Base-by-base conservation (phyloP, 1,140 invertebrate species). In the Macrostomum lignano region DNA sequence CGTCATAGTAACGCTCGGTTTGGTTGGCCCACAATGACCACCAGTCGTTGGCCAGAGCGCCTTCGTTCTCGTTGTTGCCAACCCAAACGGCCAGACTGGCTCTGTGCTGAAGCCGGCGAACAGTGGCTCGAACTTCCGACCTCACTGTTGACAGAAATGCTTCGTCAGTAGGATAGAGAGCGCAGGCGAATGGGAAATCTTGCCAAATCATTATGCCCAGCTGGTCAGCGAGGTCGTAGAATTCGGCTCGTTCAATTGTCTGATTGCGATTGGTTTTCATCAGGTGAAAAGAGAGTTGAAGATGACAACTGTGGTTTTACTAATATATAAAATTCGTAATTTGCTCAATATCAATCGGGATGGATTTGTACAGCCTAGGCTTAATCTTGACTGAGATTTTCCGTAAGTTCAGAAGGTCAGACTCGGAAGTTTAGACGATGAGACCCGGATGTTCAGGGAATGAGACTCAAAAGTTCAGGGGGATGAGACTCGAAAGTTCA, bases 61-160 rank as follows among this genome's bases (percentile, higher is more conserved):
- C 71, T 65, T 96, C 86, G 50, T 94, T 94, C 59, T 96, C 88
- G 55, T 98, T 98, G 51, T 94, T 98, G 3, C 76, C 81, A 10
- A 79, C 73, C 71, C 56, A 63, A 7, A 77, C 78, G 0, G 76
- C 69, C 29, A 96, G 67, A 33, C 73, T 78, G 0, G 84, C 66
- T 59, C 93, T 82, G 50, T 75, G 66, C 39, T 78, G 72, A 4
- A 96, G 57, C 35, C 82, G 63, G 36, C 66, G 59, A 1, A 84
- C 66, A 50, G 61, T 35, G 7, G 15, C 71, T 15, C 55, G 55
- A 6, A 91, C 61, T 65, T 98, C 91, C 13, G 52, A 47, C 21
- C 52, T 49, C 1, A 93, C 77, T 7, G 62, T 68, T 2, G 43
- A 29, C 2, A 94, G 53, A 55, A 84, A 93, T 7, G 62, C 48